Percentiles rank a stretch among this genome's conserved stretches.
Conservation (phyloP, 2,113 vertebrate species). For the Kryptolebias marmoratus region DNA sequence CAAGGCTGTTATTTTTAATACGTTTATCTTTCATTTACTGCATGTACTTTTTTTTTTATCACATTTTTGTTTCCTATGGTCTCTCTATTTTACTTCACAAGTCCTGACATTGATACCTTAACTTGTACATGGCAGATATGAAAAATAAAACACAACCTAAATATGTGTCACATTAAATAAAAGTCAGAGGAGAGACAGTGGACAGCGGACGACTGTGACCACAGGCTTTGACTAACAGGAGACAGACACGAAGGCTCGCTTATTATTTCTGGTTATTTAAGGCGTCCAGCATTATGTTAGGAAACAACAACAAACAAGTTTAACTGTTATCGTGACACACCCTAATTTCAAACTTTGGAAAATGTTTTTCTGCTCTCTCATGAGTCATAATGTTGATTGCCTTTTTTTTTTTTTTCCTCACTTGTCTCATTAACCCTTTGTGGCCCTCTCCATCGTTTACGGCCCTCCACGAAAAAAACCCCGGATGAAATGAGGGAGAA, state of each 20-base stretch:
- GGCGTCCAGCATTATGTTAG: constrained; percentile 57
- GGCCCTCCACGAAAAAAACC: constrained; percentile 62
- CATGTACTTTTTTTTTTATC: constrained; percentile 30
- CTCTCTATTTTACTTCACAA: constrained; percentile 3
- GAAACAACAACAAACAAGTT: constrained; percentile 72
- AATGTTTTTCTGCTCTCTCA: constrained; percentile 72
- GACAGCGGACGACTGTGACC: constrained; percentile 41
- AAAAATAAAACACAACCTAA: constrained; percentile 24
- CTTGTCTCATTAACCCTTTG: constrained; percentile 78
- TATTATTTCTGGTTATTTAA: constrained; percentile 61
- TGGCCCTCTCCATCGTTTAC: constrained; percentile 75
- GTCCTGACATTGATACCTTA: constrained; percentile 16
- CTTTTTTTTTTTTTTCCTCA: constrained; percentile 67
- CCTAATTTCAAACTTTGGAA: constrained; percentile 76
- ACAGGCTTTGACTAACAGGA: constrained; percentile 62
- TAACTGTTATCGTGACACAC: constrained; percentile 72
- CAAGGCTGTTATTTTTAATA: constrained; percentile 46
- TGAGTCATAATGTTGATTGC: constrained; percentile 77
- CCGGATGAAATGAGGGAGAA: constrained; percentile 75
- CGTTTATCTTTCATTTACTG: constrained; percentile 14
- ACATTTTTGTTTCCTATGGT: constrained; percentile 17
- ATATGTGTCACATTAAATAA: constrained; percentile 27
- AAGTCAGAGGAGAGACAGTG: constrained; percentile 18
- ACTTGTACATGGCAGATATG: constrained; percentile 5
- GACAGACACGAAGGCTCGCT: constrained; percentile 34